A percentile compares a stretch with the other conserved stretches of the same genome.
Evolutionary conservation across 2,888 invertebrate genomes (phyloP).

Genomic region (Timema cristinae): DNA sequence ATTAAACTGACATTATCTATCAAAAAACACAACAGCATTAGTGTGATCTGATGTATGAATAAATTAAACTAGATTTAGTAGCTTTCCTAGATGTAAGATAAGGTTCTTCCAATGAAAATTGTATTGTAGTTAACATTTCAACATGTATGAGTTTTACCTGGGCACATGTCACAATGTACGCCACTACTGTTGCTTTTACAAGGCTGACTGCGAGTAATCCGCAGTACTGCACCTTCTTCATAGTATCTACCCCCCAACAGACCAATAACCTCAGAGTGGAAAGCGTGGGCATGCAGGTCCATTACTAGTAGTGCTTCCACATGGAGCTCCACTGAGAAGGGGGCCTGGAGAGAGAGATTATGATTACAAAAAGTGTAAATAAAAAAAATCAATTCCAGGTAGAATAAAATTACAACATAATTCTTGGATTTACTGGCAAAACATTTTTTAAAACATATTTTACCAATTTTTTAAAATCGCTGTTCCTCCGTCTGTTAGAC

Average conservation of each 20-base stretch:
- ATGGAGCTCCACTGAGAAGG: constrained; percentile 56
- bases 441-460: neutral
- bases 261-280: constrained; percentile 70
- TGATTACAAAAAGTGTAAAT: too few species aligned
- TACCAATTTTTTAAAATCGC: neutral
- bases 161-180: constrained; percentile 76
- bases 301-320: constrained; percentile 59
- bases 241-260: constrained; percentile 59
- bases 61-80: too few species aligned
- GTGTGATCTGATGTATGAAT: too few species aligned
- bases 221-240: constrained; percentile 42
- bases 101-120: too few species aligned
- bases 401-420: too few species aligned
- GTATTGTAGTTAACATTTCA: too few species aligned
- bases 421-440: too few species aligned
- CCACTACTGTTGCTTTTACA: constrained; percentile 61
- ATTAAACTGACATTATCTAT: too few species aligned
- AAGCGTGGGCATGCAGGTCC: constrained; percentile 68
- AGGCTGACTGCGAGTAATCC: constrained; percentile 55
- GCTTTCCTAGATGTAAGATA: too few species aligned
- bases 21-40: too few species aligned
- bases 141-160: constrained; percentile 46
- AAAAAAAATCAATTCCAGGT: too few species aligned
- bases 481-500: too few species aligned
- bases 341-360: constrained; percentile 50